Percentiles rank a stretch among this genome's conserved stretches.
phyloP scores from a whole-genome alignment of 2,888 invertebrate species.

The Crepidodera aurea region DNA sequence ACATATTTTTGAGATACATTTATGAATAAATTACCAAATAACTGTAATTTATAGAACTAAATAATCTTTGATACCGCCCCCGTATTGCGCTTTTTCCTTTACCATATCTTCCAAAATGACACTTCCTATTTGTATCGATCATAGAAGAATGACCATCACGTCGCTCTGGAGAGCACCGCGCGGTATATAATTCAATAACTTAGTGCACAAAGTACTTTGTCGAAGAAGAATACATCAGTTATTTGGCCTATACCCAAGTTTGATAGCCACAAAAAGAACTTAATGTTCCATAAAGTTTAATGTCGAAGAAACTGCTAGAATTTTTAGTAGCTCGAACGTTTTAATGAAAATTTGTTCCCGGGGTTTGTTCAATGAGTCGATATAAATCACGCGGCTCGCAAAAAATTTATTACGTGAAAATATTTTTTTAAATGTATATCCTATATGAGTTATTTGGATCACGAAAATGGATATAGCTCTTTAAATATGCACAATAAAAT shows the following conservation, averaged over 20 bases:
- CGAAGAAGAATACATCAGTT: constrained; percentile 23
- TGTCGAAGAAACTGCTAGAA: constrained; percentile 30
- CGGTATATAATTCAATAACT: constrained; percentile 25
- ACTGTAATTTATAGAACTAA: too few species aligned
- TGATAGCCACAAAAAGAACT: constrained; percentile 25
- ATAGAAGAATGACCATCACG: constrained; percentile 2
- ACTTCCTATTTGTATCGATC: constrained; percentile 1
- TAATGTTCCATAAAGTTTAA: constrained; percentile 33
- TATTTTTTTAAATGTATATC: too few species aligned
- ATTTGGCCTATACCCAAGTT: constrained; percentile 30
- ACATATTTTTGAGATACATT: too few species aligned
- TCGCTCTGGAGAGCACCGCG: constrained; percentile 1
- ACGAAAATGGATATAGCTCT: too few species aligned
- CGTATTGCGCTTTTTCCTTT: too few species aligned
- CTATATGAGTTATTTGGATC: too few species aligned
- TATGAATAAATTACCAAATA: too few species aligned
- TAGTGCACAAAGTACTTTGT: constrained; percentile 14
- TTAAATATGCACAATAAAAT: too few species aligned
- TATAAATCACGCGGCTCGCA: background rate
- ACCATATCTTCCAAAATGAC: background rate
- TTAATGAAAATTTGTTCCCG: constrained; percentile 16
- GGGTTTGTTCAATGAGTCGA: background rate
- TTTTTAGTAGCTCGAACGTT: constrained; percentile 28
- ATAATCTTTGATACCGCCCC: too few species aligned
- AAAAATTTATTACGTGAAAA: too few species aligned